A percentile compares a stretch with the other conserved stretches of the same genome.
Conservation (phyloP, 2,113 vertebrate species). For the Ia io region DNA sequence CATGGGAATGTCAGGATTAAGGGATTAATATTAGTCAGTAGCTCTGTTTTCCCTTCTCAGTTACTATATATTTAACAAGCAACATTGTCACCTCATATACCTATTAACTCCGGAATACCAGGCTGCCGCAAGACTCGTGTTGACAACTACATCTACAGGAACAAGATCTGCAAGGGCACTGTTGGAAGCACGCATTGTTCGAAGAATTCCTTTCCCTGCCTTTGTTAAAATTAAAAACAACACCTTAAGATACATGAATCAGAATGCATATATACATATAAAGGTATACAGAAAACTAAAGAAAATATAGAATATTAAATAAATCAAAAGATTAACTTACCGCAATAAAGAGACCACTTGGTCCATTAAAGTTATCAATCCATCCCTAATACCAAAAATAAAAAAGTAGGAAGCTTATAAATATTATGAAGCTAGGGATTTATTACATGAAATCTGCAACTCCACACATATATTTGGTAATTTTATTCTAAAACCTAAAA, state of each 20-base stretch:
- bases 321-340: slow-evolving; percentile 85
- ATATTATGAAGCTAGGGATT: slow-evolving; percentile 11
- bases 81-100: slow-evolving; percentile 82
- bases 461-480: neutral
- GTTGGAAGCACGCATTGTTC: slow-evolving; percentile 97
- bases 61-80: slow-evolving; percentile 54
- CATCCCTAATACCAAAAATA: slow-evolving; percentile 88
- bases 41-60: slow-evolving; percentile 15
- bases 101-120: slow-evolving; percentile 97
- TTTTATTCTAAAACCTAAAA: slow-evolving; percentile 38
- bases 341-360: slow-evolving; percentile 97
- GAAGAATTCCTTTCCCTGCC: slow-evolving; percentile 99
- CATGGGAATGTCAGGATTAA: neutral
- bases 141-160: slow-evolving; percentile 97
- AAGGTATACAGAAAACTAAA: slow-evolving; percentile 15
- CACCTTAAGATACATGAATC: slow-evolving; percentile 66
- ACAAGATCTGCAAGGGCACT: slow-evolving; percentile 95
- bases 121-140: slow-evolving; percentile 92
- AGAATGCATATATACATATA: neutral
- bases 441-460: slow-evolving; percentile 21
- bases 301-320: slow-evolving; percentile 31
- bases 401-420: slow-evolving; percentile 39
- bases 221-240: slow-evolving; percentile 81
- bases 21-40: slow-evolving; percentile 13
- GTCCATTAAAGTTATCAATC: slow-evolving; percentile 99